Base-by-base conservation (phyloP, 1,140 invertebrate species). In the Megalonaias nervosa region DNA sequence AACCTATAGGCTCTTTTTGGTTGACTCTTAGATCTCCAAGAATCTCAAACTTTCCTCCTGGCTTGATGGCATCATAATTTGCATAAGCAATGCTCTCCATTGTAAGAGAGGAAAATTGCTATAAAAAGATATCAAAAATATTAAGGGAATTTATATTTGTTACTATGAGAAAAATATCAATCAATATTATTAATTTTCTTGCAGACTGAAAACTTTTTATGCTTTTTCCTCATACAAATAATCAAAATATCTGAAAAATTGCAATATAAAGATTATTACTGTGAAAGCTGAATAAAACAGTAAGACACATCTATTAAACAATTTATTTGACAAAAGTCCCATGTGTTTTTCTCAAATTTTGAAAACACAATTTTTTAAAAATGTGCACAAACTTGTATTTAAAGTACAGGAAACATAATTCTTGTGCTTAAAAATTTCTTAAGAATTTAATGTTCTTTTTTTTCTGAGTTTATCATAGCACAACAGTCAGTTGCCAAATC, bases 1-100 rank as follows among this genome's bases (percentile, higher is more conserved):
- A 93, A 58, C 88, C 89, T 23, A 94, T 86, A 59, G 93, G 92
- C 66, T 91, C 81, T 67, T 90, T 92, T 89, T 94, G 94, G 65
- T 91, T 88, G 16, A 94, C 85, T 56, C 89, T 75, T 31, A 95
- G 81, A 86, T 94, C 93, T 23, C 92, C 93, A 83, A 91, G 89
- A 60, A 93, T 87, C 76, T 92, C 89, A 48, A 93, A 88, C 57
- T 90, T 86, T 57, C 91, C 92, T 11, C 92, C 91, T 31, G 91
- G 82, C 59, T 90, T 84, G 70, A 85, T 74, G 83, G 92, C 92
- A 69, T 91, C 88, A 85, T 93, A 87, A 71, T 92, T 91, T 23
- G 93, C 85, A 60, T 93, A 90, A n/a, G 91, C 92, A 76, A 94
- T 89, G 66, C 91, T 91, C 87, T 91, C 89, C 89, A 91, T 90